Base-by-base conservation (phyloP, 2,797 vertebrate species). In the Centropyge bicolor region DNA sequence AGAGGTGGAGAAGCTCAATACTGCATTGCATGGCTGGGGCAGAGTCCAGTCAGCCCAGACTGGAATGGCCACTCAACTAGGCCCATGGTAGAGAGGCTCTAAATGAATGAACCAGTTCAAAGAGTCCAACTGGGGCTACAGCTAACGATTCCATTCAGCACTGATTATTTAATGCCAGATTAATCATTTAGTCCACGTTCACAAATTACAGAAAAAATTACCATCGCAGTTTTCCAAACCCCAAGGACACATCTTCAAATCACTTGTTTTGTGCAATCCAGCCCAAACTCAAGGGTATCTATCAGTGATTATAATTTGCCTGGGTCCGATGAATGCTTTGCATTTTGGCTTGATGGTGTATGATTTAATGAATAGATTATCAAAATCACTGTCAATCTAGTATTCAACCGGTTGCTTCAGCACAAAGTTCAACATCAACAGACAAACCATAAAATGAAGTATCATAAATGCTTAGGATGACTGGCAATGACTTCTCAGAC, bases 1-100 rank as follows among this genome's bases (percentile, higher is more conserved):
- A 67, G 64, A 82, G 82, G 80, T 82, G 66, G 69, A 86, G 85
- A 76, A 51, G 81, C 76, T 86, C 82, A 79, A 80, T 85, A 70
- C 76, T 40, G 77, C 66, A 78, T 56, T 70, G 72, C 79, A 80
- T 72, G 1, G 45, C 56, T 14, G 20, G 59, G 70, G 35, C 62
- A 74, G 76, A 74, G 64, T 63, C 56, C 57, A 48, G 62, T 82
- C 86, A 73, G 67, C 51, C 55, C 14, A 40, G 72, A 77, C 60
- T 74, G 78, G 75, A 84, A 79, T 22, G 64, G 56, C 75, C 55
- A 70, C 60, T 78, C 36, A 81, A 40, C 19, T 8, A 9, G 11
- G 20, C 27, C 27, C 22, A 46, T 43, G 4, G 51, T n/a, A 59
- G 60, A 91, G 49, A 74, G 17, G 36, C 13, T 60, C 69, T 52